These are phyloP conservation scores for Torymus texanus DNA, from an alignment of 2,888 invertebrate genomes.

Conservation along the genomic window DNA sequence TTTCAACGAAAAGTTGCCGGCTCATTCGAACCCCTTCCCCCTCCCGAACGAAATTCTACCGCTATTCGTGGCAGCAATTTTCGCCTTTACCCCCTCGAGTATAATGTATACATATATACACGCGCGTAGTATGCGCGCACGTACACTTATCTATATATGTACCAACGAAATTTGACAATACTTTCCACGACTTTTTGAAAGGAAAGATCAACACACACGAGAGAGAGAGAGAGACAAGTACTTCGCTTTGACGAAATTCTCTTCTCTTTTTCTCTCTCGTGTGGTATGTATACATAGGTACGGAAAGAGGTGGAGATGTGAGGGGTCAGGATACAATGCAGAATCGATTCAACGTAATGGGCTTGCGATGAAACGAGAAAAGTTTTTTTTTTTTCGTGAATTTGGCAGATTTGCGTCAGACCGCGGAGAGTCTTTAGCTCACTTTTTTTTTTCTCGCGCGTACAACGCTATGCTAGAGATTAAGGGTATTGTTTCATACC, in stretches of 20 bases:
- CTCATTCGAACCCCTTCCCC: slow-evolving; percentile 17
- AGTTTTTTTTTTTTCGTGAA: slow-evolving; percentile 10
- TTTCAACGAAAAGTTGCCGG: slow-evolving; percentile 31
- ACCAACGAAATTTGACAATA: slow-evolving; percentile 40
- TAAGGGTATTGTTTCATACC: too few species aligned
- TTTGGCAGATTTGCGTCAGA: slow-evolving; percentile 13
- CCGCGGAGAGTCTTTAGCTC: not conserved
- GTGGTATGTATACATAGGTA: too few species aligned
- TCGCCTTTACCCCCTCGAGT: slow-evolving; percentile 35
- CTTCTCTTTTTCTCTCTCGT: not conserved
- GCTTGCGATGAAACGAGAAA: not conserved
- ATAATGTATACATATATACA: too few species aligned
- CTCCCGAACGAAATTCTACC: slow-evolving; percentile 33
- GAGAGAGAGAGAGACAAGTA: slow-evolving; percentile 23
- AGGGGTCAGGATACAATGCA: slow-evolving; percentile 9
- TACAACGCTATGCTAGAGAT: not conserved
- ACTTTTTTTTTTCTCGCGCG: not conserved
- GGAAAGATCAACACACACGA: too few species aligned
- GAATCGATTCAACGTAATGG: slow-evolving; percentile 48
- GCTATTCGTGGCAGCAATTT: slow-evolving; percentile 49
- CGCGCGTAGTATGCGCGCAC: not conserved
- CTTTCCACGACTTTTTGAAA: slow-evolving; percentile 10
- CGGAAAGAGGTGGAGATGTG: not conserved
- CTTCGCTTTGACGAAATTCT: not conserved
- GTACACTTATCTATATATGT: slow-evolving; percentile 20